phyloP scores from a whole-genome alignment of 2,113 vertebrate species.

The Jaculus jaculus region DNA sequence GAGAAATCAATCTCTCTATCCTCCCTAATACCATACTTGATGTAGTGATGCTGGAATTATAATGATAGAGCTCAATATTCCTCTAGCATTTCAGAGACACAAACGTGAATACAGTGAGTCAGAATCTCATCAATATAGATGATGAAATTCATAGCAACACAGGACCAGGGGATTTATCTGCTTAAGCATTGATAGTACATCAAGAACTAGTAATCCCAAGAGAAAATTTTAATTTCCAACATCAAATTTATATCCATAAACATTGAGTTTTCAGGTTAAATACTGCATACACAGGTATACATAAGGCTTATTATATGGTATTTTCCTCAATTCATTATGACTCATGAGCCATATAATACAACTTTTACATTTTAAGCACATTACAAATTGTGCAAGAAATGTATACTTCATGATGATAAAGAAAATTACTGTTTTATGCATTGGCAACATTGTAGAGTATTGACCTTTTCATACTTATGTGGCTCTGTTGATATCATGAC shows the following conservation, averaged over 20 bases:
- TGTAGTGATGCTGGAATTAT: neutral
- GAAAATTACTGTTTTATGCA: neutral
- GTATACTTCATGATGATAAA: conserved; percentile 48
- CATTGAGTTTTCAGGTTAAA: conserved; percentile 23
- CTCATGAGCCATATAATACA: neutral
- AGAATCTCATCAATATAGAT: neutral
- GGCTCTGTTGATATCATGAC: conserved; percentile 48
- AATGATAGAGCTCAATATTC: neutral
- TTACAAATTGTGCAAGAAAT: conserved; percentile 37
- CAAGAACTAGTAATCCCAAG: neutral
- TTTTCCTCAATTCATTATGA: neutral
- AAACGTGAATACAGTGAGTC: neutral
- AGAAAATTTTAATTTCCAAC: conserved; percentile 32
- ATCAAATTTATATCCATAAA: neutral
- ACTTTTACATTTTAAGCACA: neutral
- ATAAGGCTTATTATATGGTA: neutral
- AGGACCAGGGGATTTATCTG: neutral
- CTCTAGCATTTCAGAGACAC: neutral
- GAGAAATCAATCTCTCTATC: no score
- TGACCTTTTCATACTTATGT: conserved; percentile 64
- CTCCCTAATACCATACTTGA: neutral
- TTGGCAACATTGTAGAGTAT: conserved; percentile 46
- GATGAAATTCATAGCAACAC: neutral
- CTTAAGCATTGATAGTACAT: neutral
- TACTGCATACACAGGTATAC: neutral